Percentiles rank a stretch among this genome's conserved stretches.
Evolutionary conservation across 2,888 invertebrate genomes (phyloP).

Genomic region (Acronicta alni): DNA sequence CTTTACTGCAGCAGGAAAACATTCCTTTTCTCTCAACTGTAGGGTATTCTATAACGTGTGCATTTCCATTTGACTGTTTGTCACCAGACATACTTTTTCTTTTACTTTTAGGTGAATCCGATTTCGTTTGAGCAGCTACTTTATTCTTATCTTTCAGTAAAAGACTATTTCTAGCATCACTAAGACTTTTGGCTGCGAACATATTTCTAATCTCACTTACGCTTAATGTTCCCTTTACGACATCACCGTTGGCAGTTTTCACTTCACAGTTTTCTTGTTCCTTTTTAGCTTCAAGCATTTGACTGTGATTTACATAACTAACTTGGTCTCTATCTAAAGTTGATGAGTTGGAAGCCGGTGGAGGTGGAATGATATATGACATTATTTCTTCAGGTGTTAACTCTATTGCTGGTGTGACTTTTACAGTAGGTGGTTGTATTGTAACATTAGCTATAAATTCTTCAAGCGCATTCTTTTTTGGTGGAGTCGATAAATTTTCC

Average conservation of each 20-base stretch:
- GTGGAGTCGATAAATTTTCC: conserved; percentile 70
- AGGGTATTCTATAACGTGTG: conserved; percentile 92
- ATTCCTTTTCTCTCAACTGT: conserved; percentile 93
- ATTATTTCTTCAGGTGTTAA: conserved; percentile 95
- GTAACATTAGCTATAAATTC: conserved; percentile 95
- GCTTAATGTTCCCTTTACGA: conserved; percentile 89
- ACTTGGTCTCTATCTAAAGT: conserved; percentile 82
- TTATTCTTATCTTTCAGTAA: conserved; percentile 84
- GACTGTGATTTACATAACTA: conserved; percentile 80
- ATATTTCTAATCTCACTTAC: conserved; percentile 88
- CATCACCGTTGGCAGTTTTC: conserved; percentile 81
- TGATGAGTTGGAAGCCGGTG: conserved; percentile 89
- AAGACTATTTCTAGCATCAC: conserved; percentile 87
- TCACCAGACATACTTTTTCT: conserved; percentile 80
- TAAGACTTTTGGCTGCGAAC: conserved; percentile 85
- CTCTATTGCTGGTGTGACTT: conserved; percentile 93
- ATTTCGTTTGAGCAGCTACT: conserved; percentile 70
- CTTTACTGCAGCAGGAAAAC: conserved; percentile 92
- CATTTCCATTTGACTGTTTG: conserved; percentile 81
- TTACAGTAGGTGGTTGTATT: conserved; percentile 94
- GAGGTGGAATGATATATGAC: conserved; percentile 95
- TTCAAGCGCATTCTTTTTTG: conserved; percentile 91
- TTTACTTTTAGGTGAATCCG: conserved; percentile 84
- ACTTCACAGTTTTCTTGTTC: conserved; percentile 64
- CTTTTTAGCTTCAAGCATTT: conserved; percentile 74